A percentile compares a stretch with the other conserved stretches of the same genome.
phyloP scores from a whole-genome alignment of 2,888 invertebrate genomes.

The Xestobium rufovillosum region DNA sequence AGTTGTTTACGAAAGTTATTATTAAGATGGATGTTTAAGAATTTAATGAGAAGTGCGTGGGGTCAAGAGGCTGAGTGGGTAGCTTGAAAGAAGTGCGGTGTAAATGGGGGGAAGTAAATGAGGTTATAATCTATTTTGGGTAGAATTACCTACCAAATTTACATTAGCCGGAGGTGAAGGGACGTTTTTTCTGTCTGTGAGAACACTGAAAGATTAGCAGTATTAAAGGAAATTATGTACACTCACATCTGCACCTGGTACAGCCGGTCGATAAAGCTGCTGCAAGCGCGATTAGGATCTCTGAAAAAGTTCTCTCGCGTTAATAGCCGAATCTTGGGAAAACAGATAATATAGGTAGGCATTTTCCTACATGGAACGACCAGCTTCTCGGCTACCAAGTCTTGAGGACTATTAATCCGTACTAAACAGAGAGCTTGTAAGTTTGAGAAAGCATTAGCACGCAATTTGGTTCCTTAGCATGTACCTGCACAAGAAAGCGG shows the following conservation, averaged over 20 bases:
- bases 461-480: no score
- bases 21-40: no score
- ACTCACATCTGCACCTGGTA: constrained; percentile 26
- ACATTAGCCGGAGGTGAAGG: constrained; percentile 15
- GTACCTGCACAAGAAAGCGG: no score
- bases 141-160: constrained; percentile 22
- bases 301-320: constrained; percentile 17
- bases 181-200: constrained; percentile 12
- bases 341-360: no score
- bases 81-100: no score
- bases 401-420: constrained; percentile 23
- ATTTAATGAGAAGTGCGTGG: no score
- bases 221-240: constrained; percentile 28
- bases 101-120: no score
- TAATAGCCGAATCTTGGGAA: no score
- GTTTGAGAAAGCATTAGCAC: constrained; percentile 23
- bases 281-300: constrained; percentile 20
- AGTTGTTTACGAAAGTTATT: no score
- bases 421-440: constrained; percentile 24
- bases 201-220: constrained; percentile 27
- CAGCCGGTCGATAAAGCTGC: constrained; percentile 24
- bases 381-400: no score
- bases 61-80: no score
- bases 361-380: no score
- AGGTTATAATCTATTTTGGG: constrained; percentile 28